Conservation (phyloP, 2,888 invertebrate genomes). For the Athalia cordata region DNA sequence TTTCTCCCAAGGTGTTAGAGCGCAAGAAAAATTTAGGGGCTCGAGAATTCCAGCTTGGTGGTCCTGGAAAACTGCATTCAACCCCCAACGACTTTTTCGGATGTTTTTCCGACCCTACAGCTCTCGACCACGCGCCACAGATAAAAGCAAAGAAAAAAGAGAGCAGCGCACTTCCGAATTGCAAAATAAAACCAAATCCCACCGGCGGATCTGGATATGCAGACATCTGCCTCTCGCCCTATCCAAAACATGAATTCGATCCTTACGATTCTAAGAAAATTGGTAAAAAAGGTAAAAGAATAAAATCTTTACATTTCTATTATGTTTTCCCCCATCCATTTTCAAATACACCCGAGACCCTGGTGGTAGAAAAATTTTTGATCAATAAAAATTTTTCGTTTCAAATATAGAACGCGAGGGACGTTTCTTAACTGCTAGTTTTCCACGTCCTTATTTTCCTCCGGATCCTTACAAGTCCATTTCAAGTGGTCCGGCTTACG, state of each 20-base stretch:
- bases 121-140: constrained; percentile 64
- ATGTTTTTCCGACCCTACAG: constrained; percentile 70
- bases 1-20: constrained; percentile 43
- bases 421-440: constrained; percentile 55
- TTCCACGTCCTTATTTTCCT: constrained; percentile 63
- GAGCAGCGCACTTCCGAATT: constrained; percentile 54
- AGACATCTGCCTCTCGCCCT: constrained; percentile 74
- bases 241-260: constrained; percentile 67
- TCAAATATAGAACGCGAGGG: constrained; percentile 19
- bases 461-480: constrained; percentile 66
- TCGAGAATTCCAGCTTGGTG: constrained; percentile 56
- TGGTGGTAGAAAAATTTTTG: not conserved
- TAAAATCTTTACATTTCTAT: not conserved
- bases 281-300: not conserved
- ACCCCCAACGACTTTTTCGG: constrained; percentile 76
- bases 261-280: constrained; percentile 56
- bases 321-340: too few species aligned
- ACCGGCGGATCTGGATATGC: constrained; percentile 75
- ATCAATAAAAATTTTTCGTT: not conserved
- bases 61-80: constrained; percentile 72
- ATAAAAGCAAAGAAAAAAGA: constrained; percentile 26
- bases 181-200: constrained; percentile 62
- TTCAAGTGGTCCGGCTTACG: constrained; percentile 57
- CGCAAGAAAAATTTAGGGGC: constrained; percentile 48
- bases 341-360: too few species aligned